Base-by-base conservation (phyloP, 2,113 vertebrate genomes). In the Callospermophilus lateralis region DNA sequence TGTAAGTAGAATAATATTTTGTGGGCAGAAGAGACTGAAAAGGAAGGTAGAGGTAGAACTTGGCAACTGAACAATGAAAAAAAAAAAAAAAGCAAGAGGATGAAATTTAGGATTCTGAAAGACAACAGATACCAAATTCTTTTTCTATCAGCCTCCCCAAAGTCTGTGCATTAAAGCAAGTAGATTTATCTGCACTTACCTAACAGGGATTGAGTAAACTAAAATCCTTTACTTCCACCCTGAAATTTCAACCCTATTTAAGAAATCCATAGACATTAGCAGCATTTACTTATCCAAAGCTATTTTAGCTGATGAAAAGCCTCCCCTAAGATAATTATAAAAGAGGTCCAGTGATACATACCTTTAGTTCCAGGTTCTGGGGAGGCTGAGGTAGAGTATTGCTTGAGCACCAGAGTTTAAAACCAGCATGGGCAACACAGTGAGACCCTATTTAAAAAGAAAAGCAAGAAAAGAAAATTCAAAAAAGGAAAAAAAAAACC, bases 321-420 rank as follows among this genome's bases (percentile, higher is more conserved):
- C 1, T 34, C 20, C 2, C 76, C 6, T 74, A 73, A 45, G 68
- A 39, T 73, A 89, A 70, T 34, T 19, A 20, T 22, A 7, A 51
- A 65, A 1, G 34, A 65, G 28, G 0, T 65, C 3, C 24, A 42
- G 42, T 37, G 8, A 42, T 34, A 0, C 0, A 26, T 53, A 5
- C 17, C 6, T 39, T 0, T 20, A 42, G 7, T 77, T 13, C 22
- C 48, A 45, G 45, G 34, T 77, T 39, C 10, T 63, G 6, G 7
- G 8, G 19, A 45, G 30, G 1, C 30, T 76, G 12, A 45, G 4
- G 7, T 19, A 28, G 12, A 58, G 12, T 6, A 20, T 28, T 48
- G 4, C 34, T 72, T 26, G 34, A 37, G 0, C 39, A 9, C 55
- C 26, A 58, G 16, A 76, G 19, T 88, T 32, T 26, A 88, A 76